Evolutionary conservation across 2,888 invertebrate species (phyloP).

Genomic region (Cremastinae sp.): DNA sequence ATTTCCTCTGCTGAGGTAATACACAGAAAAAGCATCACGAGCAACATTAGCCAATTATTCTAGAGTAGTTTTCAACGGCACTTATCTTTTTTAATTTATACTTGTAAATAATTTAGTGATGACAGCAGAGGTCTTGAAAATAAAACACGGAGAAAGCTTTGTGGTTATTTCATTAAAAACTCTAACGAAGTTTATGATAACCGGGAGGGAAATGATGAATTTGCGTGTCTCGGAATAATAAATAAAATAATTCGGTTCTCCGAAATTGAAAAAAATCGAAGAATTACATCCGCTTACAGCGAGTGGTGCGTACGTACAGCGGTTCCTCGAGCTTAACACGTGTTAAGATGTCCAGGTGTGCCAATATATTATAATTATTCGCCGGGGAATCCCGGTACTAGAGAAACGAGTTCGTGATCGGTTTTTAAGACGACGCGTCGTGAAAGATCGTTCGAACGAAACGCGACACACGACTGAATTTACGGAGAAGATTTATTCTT

Average conservation of each 20-base stretch:
- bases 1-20: too few species aligned
- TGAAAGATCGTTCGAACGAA: not conserved
- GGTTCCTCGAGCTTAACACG: constrained; percentile 21
- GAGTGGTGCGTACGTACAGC: constrained; percentile 5
- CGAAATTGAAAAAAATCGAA: not conserved
- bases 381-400: constrained; percentile 28
- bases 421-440: constrained; percentile 20
- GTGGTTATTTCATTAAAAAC: too few species aligned
- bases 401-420: constrained; percentile 46
- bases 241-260: constrained; percentile 1
- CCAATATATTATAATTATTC: constrained; percentile 30
- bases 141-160: too few species aligned
- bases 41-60: too few species aligned
- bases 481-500: too few species aligned
- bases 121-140: too few species aligned
- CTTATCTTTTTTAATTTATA: too few species aligned
- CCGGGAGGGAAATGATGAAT: not conserved
- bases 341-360: constrained; percentile 20
- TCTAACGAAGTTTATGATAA: constrained; percentile 6
- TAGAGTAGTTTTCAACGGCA: too few species aligned
- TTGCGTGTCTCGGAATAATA: not conserved
- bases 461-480: too few species aligned
- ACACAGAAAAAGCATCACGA: too few species aligned
- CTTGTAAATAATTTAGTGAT: too few species aligned
- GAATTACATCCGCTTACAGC: not conserved